phyloP scores from a whole-genome alignment of 2,797 vertebrate species.

The Tenualosa thibaudeaui region DNA sequence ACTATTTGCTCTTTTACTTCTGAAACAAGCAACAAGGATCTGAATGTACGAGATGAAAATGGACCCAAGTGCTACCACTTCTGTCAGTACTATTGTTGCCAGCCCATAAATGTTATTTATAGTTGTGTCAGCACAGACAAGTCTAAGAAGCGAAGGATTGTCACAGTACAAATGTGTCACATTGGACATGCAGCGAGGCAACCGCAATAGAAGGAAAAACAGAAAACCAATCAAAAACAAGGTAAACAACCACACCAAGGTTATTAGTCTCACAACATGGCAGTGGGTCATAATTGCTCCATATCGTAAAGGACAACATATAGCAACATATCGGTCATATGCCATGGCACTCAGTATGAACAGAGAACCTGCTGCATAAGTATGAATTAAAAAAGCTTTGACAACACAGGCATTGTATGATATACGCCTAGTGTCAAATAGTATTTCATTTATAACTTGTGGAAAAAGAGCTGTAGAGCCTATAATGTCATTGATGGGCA shows the following conservation, averaged over 20 bases:
- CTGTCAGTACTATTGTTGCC: constrained; percentile 41
- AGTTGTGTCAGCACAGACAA: constrained; percentile 68
- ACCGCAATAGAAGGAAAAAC: constrained; percentile 68
- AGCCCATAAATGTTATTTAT: constrained; percentile 76
- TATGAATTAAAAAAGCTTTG: constrained; percentile 82
- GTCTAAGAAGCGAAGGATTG: constrained; percentile 63
- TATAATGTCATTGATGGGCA: constrained; percentile 72
- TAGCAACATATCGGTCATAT: constrained; percentile 78
- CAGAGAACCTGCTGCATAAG: constrained; percentile 68
- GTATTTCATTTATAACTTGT: constrained; percentile 69
- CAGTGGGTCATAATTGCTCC: constrained; percentile 67
- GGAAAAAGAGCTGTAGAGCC: constrained; percentile 70
- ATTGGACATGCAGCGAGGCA: constrained; percentile 66
- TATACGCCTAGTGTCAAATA: constrained; percentile 62
- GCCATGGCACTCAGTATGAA: constrained; percentile 75
- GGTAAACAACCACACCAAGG: constrained; percentile 57
- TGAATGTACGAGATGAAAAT: constrained; percentile 69
- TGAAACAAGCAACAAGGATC: constrained; percentile 71
- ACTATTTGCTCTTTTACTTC: constrained; percentile 62
- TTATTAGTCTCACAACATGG: constrained; percentile 64
- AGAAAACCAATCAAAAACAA: constrained; percentile 59
- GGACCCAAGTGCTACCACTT: constrained; percentile 54
- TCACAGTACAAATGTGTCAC: constrained; percentile 67
- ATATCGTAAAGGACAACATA: constrained; percentile 77
- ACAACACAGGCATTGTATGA: constrained; percentile 69